These are phyloP conservation scores for Porphyrio hochstetteri DNA, from an alignment of 2,113 vertebrate species.

Conservation along the genomic window DNA sequence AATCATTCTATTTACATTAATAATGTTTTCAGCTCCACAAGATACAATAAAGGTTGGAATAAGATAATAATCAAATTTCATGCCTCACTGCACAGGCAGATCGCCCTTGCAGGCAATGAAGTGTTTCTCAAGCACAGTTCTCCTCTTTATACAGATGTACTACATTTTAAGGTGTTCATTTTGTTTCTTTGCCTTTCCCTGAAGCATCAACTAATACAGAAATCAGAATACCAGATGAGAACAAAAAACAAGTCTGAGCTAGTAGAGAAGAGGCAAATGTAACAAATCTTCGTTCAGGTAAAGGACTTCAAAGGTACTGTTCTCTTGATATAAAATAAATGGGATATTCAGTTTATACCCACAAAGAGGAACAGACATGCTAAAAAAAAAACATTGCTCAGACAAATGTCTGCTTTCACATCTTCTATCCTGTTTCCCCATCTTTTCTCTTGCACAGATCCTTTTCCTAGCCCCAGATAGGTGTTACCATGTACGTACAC, in stretches of 20 bases:
- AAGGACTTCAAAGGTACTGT: background rate
- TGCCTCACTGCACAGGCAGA: background rate
- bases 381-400: background rate
- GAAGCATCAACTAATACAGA: background rate
- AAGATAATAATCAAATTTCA: slow-evolving; percentile 50
- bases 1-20: slow-evolving; percentile 49
- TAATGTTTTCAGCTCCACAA: slow-evolving; percentile 35
- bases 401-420: background rate
- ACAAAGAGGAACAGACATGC: background rate
- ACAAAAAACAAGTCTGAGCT: background rate
- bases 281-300: background rate
- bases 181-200: background rate
- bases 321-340: background rate
- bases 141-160: background rate
- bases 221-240: background rate
- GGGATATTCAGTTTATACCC: background rate
- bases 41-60: background rate
- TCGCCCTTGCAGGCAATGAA: slow-evolving; percentile 2
- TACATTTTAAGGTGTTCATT: background rate
- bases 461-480: background rate
- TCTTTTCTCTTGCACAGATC: background rate
- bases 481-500: background rate
- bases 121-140: background rate
- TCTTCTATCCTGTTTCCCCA: background rate
- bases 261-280: background rate